Conservation (phyloP, 30 jellyfish, hydroid and myxozoan genomes). For the Cassiopea andromeda region DNA sequence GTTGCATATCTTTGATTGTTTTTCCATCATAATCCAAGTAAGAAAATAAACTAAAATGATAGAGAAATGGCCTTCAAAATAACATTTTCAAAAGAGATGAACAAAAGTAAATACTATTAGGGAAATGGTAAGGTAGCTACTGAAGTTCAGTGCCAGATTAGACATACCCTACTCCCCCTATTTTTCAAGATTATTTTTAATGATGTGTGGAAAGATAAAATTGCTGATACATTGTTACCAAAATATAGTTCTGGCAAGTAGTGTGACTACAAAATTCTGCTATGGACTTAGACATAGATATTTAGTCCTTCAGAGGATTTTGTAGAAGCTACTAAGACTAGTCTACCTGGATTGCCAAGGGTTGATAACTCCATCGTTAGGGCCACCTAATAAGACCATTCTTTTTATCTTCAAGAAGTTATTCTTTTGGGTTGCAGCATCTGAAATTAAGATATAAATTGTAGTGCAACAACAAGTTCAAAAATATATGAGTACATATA, state of each 20-base stretch:
- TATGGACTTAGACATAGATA: no score
- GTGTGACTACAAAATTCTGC: no score
- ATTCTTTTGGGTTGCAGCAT: conserved; percentile 48
- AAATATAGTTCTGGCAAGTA: no score
- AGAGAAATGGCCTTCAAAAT: background rate
- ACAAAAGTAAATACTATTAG: no score
- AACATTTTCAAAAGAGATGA: background rate
- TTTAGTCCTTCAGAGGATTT: background rate
- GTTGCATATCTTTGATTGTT: conserved; percentile 54
- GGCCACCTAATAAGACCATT: conserved; percentile 93
- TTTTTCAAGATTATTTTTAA: no score
- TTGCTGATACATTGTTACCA: no score
- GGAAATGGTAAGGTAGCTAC: no score
- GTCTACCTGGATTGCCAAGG: conserved; percentile 99
- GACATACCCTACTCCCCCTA: no score
- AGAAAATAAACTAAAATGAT: conserved; percentile 38
- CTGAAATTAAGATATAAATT: conserved; percentile 8
- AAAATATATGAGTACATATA: no score
- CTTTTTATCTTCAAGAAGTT: conserved; percentile 70
- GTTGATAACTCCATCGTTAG: conserved; percentile 93
- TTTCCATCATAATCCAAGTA: conserved; percentile 58
- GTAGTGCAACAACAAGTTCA: background rate
- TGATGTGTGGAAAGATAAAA: no score
- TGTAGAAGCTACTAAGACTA: background rate
- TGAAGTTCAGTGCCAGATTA: no score